Base-by-base conservation (phyloP, 2,797 vertebrate genomes). In the Astyanax mexicanus region DNA sequence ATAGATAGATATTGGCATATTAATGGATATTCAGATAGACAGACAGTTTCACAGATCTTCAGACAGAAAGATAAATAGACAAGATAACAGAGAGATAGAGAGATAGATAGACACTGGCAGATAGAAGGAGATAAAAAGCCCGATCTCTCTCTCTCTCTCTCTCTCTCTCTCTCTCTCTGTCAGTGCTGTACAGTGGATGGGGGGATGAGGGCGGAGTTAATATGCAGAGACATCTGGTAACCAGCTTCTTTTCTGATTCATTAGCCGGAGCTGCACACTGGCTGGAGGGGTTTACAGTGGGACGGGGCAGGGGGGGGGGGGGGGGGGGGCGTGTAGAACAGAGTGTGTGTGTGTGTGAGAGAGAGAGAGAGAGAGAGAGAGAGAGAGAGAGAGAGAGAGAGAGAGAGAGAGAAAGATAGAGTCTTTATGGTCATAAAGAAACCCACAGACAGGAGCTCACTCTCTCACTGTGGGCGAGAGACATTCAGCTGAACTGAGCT, bases 211-310 rank as follows among this genome's bases (percentile, higher is more conserved):
- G 90, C 91, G 73, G 87, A 92, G 92, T 91, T 95, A 94, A 94
- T 95, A 94, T 94, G 90, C 88, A 82, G 85, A 92, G 92, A 95
- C 94, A 95, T 95, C 95, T 96, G 95, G 94, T 94, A 93, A 94
- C 94, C 94, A 95, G 94, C 92, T 94, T 95, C 94, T 86, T 93
- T 94, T 93, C 93, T 94, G 94, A 95, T 94, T 95, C 94, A 95
- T 95, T 95, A 95, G 89, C 92, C 88, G 91, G 92, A 89, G 84
- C 81, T 88, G 88, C 85, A 89, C 87, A 89, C 85, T 88, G 90
- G 90, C 93, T 92, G 92, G 91, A 82, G 90, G 91, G 89, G 84
- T 81, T 84, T 84, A 89, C 82, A 87, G 57, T 69, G 58, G 82
- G 89, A 84, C 84, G 84, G 85, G 74, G 77, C 86, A 88, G 90